Conservation (phyloP, 1,140 invertebrate genomes). For the Drosophila melanica region DNA sequence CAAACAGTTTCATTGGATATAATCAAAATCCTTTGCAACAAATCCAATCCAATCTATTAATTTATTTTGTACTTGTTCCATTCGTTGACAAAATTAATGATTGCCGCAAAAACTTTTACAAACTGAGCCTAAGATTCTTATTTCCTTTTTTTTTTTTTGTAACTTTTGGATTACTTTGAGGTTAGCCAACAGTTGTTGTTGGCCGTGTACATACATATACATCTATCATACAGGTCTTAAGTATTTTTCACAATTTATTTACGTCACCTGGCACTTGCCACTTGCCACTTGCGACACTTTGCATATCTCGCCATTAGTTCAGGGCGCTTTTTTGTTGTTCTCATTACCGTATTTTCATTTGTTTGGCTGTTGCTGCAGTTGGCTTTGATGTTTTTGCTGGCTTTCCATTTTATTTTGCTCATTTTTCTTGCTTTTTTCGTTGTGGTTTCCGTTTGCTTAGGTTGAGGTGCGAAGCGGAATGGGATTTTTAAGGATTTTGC, state of each 20-base stretch:
- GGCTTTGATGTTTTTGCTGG: constrained; percentile 31
- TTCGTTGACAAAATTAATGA: constrained; percentile 65
- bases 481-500: constrained; percentile 69
- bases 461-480: constrained; percentile 19
- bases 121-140: constrained; percentile 46
- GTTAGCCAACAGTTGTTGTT: constrained; percentile 13
- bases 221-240: constrained; percentile 72
- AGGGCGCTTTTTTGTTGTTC: constrained; percentile 59
- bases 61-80: constrained; percentile 46
- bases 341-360: constrained; percentile 59
- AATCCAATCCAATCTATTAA: constrained; percentile 41
- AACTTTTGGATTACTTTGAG: constrained; percentile 57
- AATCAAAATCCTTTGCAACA: constrained; percentile 1
- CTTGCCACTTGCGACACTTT: constrained; percentile 53
- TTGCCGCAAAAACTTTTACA: constrained; percentile 52
- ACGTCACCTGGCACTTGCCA: constrained; percentile 70
- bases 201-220: constrained; percentile 18
- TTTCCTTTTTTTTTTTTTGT: constrained; percentile 29
- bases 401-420: constrained; percentile 39
- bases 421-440: constrained; percentile 50
- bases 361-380: constrained; percentile 11
- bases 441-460: constrained; percentile 53
- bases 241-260: constrained; percentile 74
- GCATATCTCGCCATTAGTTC: constrained; percentile 66
- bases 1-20: constrained; percentile 1